phyloP scores from a whole-genome alignment of 2,113 vertebrate species.

The Hippocampus abdominalis region DNA sequence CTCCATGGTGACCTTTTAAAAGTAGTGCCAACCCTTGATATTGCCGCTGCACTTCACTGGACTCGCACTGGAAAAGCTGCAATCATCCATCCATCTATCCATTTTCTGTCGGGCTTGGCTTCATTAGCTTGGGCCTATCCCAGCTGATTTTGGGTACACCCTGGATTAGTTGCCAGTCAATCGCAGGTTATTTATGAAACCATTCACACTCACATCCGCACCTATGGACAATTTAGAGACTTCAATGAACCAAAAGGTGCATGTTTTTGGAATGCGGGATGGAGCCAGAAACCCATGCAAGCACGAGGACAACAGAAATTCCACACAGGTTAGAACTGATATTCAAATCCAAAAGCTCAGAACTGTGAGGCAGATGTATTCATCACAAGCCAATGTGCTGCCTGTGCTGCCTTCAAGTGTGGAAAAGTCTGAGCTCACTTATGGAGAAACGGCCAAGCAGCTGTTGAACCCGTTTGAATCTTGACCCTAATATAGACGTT shows the following conservation, averaged over 20 bases:
- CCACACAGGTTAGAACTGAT: background rate
- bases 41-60: background rate
- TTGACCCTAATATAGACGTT: background rate
- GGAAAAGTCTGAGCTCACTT: slow-evolving; percentile 3
- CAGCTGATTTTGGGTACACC: no score
- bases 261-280: no score
- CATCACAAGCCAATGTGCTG: background rate
- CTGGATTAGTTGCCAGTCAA: no score
- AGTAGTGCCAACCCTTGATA: slow-evolving; percentile 17
- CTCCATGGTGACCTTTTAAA: slow-evolving; percentile 24
- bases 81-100: background rate
- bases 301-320: background rate
- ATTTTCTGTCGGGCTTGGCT: background rate
- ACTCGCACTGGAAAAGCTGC: background rate
- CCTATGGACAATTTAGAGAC: no score
- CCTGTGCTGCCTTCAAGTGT: background rate
- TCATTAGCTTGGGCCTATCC: background rate
- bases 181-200: no score
- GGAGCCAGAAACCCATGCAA: no score
- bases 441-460: slow-evolving; percentile 16
- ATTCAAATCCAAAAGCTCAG: background rate
- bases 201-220: no score
- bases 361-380: background rate
- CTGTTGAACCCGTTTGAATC: slow-evolving; percentile 13
- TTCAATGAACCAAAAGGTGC: no score